Base-by-base conservation (phyloP, 2,797 vertebrate genomes). In the Coracias cyanogaster region DNA sequence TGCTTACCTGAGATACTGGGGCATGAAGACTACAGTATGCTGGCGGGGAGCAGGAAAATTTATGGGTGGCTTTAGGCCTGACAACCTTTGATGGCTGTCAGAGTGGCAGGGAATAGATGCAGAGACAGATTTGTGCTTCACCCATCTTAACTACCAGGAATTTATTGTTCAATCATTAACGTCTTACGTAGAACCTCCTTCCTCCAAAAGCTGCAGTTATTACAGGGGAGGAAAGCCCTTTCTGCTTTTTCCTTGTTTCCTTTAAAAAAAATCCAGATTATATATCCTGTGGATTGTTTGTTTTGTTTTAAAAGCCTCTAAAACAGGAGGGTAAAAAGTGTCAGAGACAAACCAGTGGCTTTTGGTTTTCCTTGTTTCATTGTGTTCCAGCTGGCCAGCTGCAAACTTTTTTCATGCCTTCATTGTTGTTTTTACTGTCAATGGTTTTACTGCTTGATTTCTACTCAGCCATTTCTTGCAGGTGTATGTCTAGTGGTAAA, bases 331-430 rank as follows among this genome's bases (percentile, higher is more conserved):
- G 77, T 33, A 64, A 90, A 86, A 86, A 85, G 20, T 37, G 48
- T 76, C 48, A 89, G 58, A 86, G 72, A 31, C 55, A 90, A 66
- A 4, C 1, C 77, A 78, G 64, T 0, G 0, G n/a, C 91, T 92
- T 91, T 54, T 11, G 16, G 18, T 82, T 88, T 95, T 66, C 43
- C 77, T 89, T 72, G 62, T 89, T 94, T 82, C 91, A 83, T 62
- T 90, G 66, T 77, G 80, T 84, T 94, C 90, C 90, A 93, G 77
- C 52, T 89, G 88, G 93, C 84, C 86, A 90, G 90, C 93, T 97
- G 86, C 90, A 90, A 83, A 76, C 21, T 11, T 76, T 78, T 77
- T 73, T 62, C 9, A 0, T 90, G 70, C 88, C 46, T 90, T 86
- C 77, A 45, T 64, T 90, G 85, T 91, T 89, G 72, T 84, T 96